phyloP scores from a whole-genome alignment of 1,140 invertebrate genomes.

The Eulimnadia texana region DNA sequence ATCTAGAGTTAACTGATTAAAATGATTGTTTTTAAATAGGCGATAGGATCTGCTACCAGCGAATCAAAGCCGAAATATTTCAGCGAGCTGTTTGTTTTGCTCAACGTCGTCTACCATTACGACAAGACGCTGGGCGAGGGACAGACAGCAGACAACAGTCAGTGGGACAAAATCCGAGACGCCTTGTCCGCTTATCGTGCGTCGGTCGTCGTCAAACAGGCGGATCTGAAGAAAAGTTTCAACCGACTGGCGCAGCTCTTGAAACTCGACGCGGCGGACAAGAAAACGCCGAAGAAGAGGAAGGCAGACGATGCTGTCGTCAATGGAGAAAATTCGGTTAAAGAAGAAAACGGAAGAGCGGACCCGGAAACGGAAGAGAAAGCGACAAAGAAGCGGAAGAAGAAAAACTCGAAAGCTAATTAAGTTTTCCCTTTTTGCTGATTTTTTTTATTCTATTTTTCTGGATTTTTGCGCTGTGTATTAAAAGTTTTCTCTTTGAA shows the following conservation, averaged over 20 bases:
- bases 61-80: constrained; percentile 15
- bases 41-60: not conserved
- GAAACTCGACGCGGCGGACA: not conserved
- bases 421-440: no score
- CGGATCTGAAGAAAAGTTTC: constrained; percentile 6
- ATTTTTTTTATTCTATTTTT: no score
- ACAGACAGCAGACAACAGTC: not conserved
- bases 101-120: constrained; percentile 7
- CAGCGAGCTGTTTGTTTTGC: constrained; percentile 11
- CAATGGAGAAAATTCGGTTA: not conserved
- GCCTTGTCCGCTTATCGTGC: constrained; percentile 5
- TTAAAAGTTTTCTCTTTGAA: no score
- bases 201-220: constrained; percentile 6
- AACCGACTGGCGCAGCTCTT: not conserved
- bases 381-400: constrained; percentile 3
- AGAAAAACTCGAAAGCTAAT: constrained; percentile 3
- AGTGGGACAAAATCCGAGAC: constrained; percentile 1
- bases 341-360: constrained; percentile 4
- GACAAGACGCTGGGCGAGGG: not conserved
- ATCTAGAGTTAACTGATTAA: no score
- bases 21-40: no score
- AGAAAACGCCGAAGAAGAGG: not conserved
- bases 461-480: no score
- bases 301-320: not conserved
- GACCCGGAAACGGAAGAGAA: constrained; percentile 9